Evolutionary conservation across 2,888 invertebrate species (phyloP), one percentile per base, ranked within the genome.

Genomic region (Ceriagrion tenellum): DNA sequence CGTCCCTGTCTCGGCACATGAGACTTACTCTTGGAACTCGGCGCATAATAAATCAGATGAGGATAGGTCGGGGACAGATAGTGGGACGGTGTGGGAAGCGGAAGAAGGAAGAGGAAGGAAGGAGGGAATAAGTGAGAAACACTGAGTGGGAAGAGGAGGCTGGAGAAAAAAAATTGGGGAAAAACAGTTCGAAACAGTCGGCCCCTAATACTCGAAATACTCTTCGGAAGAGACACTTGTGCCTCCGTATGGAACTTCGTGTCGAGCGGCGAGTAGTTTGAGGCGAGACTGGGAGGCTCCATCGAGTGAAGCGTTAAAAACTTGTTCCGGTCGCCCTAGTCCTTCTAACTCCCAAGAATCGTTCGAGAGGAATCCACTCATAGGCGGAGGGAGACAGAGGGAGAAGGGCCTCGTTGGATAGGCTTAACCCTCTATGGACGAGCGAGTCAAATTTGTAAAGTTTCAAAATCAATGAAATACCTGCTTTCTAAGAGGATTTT

Each of bases 21-120:
- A 74, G 95, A 47, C 88, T 23, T 81, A 59, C 55, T 63, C 88
- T 40, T 35, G 35, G 47, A 63, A 12, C 35, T 74, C 26, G 55
- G 40, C 30, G 47, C 63, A 81, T 47, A 55, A 59, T 93, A 93
- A 63, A 93, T 56, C 40, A 81, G 59, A 55, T 63, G 47, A 59
- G 59, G 56, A 30, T 55, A 74, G 56, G 90, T 35, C n/a, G n/a
- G n/a, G 26, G 20, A n/a, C n/a, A 69, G 63, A 30, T 23, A 88
- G 74, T 10, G 26, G 55, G n/a, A 40, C 20, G 12, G 55, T 12
- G 30, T n/a, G 55, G 40, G 47, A 81, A 81, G 56, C 6, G 95
- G 47, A 47, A 6, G 30, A 55, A 55, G 55, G 23, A 55, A 69
- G 63, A 13, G 55, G 63, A 47, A 81, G 23, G 59, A 56, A 23